Conservation (phyloP, 2,113 vertebrate species). For the Rhodinocichla rosea region DNA sequence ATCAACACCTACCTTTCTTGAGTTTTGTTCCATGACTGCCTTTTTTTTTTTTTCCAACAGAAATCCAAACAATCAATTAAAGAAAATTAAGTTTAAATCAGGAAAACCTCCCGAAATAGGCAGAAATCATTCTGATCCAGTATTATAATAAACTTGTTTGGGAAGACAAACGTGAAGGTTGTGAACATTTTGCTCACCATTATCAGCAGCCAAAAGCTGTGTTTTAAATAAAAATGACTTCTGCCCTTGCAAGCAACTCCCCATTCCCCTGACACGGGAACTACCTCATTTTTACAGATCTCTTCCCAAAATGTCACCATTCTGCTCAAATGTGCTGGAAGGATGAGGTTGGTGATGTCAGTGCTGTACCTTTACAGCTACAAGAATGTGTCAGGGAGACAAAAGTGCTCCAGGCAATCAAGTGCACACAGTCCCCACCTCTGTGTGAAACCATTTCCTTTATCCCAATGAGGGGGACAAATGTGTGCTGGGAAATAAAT, state of each 20-base stretch:
- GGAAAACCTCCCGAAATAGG: background rate
- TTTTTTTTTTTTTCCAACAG: background rate
- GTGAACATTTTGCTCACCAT: background rate
- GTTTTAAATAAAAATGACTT: background rate
- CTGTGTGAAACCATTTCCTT: background rate
- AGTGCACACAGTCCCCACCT: background rate
- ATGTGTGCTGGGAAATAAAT: background rate
- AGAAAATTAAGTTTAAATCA: background rate
- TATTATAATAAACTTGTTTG: background rate
- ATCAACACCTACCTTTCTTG: background rate
- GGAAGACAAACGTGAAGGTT: background rate
- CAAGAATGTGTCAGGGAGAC: background rate
- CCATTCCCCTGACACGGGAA: accelerated
- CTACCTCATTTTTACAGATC: background rate
- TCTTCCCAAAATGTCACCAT: background rate
- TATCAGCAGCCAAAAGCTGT: background rate
- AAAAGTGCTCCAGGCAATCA: accelerated
- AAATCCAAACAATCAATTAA: background rate
- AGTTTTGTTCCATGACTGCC: background rate
- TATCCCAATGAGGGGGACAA: background rate
- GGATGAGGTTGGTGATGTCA: background rate
- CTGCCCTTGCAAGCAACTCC: background rate
- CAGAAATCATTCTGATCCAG: background rate
- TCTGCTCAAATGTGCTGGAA: background rate
- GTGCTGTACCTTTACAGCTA: background rate